These are phyloP conservation scores for Brachionus manjavacas DNA, from an alignment of 1,140 invertebrate species.

Conservation along the genomic window DNA sequence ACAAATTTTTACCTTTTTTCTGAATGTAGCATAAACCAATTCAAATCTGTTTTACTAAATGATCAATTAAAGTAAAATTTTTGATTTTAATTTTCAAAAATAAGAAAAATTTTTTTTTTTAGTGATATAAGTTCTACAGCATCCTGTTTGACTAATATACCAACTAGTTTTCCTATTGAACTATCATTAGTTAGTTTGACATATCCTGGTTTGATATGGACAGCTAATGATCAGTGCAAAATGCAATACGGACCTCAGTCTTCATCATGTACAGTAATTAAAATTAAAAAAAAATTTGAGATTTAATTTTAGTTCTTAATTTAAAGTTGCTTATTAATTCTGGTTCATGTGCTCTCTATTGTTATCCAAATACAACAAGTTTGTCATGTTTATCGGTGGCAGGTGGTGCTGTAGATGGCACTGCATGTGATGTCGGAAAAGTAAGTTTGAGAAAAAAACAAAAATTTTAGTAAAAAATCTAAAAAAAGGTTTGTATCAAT, in stretches of 20 bases:
- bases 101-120: not conserved
- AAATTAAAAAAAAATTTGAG: not conserved
- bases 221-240: conserved; percentile 17
- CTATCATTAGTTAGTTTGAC: not conserved
- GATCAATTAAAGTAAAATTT: not conserved
- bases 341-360: not conserved
- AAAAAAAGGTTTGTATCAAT: not conserved
- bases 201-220: not conserved
- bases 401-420: conserved; percentile 8
- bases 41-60: not conserved
- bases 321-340: not conserved
- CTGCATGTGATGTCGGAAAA: conserved; percentile 1
- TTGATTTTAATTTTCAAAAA: not conserved
- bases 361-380: not conserved
- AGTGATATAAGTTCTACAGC: not conserved
- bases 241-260: not conserved
- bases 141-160: not conserved
- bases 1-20: conserved; percentile 27
- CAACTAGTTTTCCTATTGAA: not conserved
- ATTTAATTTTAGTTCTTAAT: not conserved
- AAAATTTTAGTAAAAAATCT: not conserved
- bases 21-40: not conserved
- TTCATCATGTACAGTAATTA: not conserved
- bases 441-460: not conserved
- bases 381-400: not conserved